These are phyloP conservation scores for Colletes latitarsis DNA, from an alignment of 1,140 invertebrate genomes.

Conservation along the genomic window DNA sequence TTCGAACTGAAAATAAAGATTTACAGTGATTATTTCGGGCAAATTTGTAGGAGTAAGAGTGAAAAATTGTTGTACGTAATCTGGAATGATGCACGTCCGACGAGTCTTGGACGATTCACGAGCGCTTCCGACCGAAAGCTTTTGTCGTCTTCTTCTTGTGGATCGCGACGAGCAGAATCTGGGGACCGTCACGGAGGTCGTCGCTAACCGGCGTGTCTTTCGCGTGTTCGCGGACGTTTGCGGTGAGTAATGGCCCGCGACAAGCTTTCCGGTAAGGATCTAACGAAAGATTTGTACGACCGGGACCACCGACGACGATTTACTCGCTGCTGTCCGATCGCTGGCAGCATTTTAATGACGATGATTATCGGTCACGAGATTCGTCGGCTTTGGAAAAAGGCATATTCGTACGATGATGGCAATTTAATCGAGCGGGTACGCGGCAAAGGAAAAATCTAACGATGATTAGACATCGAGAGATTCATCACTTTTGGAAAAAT, in stretches of 20 bases:
- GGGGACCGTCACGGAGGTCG: conserved; percentile 26
- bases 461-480: no score
- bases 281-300: conserved; percentile 47
- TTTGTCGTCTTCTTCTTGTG: conserved; percentile 4
- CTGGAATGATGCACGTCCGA: not conserved
- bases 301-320: conserved; percentile 40
- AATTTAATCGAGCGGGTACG: no score
- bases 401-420: no score
- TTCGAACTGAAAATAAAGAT: no score
- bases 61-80: conserved; percentile 23
- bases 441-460: no score
- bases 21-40: no score
- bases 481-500: no score
- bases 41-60: not conserved
- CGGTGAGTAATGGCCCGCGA: conserved; percentile 37
- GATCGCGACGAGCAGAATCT: conserved; percentile 9
- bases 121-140: not conserved
- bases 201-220: conserved; percentile 10
- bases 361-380: conserved; percentile 25
- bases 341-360: conserved; percentile 31
- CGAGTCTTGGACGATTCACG: not conserved
- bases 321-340: conserved; percentile 11
- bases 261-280: conserved; percentile 39
- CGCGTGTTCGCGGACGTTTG: conserved; percentile 21
- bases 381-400: not conserved